These are phyloP conservation scores for Mamestra brassicae DNA, from an alignment of 2,888 invertebrate species.

Conservation along the genomic window DNA sequence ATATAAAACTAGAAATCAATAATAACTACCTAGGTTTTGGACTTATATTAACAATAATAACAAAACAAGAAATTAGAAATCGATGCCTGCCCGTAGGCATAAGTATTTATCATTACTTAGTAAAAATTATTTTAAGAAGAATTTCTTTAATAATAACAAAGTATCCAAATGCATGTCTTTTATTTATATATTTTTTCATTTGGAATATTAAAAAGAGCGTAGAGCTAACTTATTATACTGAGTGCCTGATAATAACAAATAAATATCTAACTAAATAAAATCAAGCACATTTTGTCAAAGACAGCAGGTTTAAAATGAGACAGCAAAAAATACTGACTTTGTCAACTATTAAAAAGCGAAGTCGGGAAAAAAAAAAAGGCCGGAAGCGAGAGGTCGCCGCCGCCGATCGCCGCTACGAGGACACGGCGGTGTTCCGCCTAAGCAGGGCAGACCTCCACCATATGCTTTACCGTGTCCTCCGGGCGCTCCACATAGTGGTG, in stretches of 20 bases:
- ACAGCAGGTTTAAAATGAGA: background rate
- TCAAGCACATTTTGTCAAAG: background rate
- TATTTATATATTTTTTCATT: conserved; percentile 31
- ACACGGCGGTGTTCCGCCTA: too few species aligned
- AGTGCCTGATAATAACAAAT: conserved; percentile 8
- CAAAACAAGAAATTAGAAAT: background rate
- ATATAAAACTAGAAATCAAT: background rate
- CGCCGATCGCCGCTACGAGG: too few species aligned
- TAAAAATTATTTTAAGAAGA: conserved; percentile 58
- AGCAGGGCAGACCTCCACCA: too few species aligned
- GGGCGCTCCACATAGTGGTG: too few species aligned
- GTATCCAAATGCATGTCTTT: conserved; percentile 48
- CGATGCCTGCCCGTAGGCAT: background rate
- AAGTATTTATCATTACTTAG: conserved; percentile 26
- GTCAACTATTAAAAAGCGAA: too few species aligned
- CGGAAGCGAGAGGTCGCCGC: too few species aligned
- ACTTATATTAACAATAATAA: background rate
- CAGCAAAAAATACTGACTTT: background rate
- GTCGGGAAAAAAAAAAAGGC: too few species aligned
- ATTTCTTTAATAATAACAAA: conserved; percentile 47
- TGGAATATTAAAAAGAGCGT: conserved; percentile 1
- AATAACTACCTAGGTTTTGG: conserved; percentile 5
- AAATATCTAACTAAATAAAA: conserved; percentile 13
- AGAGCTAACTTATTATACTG: background rate
- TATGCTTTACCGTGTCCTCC: too few species aligned